Evolutionary conservation across 2,113 vertebrate species (phyloP).

Genomic region (Rhegmatorhina hoffmannsi): DNA sequence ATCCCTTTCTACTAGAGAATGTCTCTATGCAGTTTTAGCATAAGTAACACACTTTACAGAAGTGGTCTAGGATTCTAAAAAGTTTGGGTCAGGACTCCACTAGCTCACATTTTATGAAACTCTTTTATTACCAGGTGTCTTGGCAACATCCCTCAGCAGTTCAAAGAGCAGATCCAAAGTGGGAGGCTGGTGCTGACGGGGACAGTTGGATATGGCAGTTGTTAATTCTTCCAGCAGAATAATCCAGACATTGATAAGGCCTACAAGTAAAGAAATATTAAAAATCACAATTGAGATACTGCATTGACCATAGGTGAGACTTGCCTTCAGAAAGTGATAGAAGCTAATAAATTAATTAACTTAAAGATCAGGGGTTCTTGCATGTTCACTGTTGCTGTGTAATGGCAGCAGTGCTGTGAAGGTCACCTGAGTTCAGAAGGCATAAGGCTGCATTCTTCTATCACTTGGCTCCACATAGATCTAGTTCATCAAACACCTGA

Average conservation of each 20-base stretch:
- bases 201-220: slow-evolving; percentile 93
- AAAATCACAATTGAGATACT: neutral
- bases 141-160: slow-evolving; percentile 88
- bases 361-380: neutral
- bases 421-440: neutral
- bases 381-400: neutral
- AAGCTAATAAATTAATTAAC: neutral
- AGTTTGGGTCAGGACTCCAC: neutral
- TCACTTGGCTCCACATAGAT: neutral
- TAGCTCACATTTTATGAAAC: neutral
- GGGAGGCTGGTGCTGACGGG: slow-evolving; percentile 94
- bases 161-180: slow-evolving; percentile 93
- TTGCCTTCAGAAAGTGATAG: neutral
- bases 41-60: neutral
- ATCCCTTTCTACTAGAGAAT: neutral
- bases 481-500: neutral
- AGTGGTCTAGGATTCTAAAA: neutral
- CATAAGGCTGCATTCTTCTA: neutral
- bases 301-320: neutral
- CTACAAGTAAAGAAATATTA: slow-evolving; percentile 69
- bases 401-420: neutral
- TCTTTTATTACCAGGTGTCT: slow-evolving; percentile 82
- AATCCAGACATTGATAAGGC: slow-evolving; percentile 97
- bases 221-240: slow-evolving; percentile 93
- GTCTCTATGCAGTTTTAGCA: neutral